Base-by-base conservation (phyloP, 1,140 invertebrate species). In the Panulirus ornatus region DNA sequence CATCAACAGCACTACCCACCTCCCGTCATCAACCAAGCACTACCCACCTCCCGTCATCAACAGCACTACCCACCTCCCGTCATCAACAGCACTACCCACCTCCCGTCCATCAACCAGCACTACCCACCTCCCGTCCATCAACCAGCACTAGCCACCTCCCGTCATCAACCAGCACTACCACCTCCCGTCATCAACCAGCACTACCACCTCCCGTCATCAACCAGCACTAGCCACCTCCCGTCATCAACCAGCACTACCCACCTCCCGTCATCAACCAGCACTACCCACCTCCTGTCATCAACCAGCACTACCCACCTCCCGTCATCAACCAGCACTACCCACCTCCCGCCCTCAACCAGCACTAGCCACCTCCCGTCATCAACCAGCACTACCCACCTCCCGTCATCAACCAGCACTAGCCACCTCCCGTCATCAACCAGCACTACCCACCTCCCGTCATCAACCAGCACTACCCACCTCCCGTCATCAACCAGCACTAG, bases 341-440 rank as follows among this genome's bases (percentile, higher is more conserved):
- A 5, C 3, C n/a, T 22, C 70, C 19, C n/a, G n/a, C n/a, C n/a
- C n/a, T n/a, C n/a, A n/a, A n/a, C n/a, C n/a, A n/a, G n/a, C n/a
- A n/a, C n/a, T n/a, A n/a, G n/a, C n/a, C n/a, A 30, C 47, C 38
- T 82, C 84, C 79, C 88, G 78, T 47, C 19, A 30, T 47, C 8
- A 47, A 8, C 16, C 44, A 47, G 0, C 19, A 0, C 16, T 22
- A 58, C 11, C 19, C 30, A 14, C 30, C 30, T 6, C 9, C 19
- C 14, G 8, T 8, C n/a, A 8, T 16, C 30, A 6, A 40, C 38
- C 38, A 30, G 3, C 30, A 40, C 30, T 14, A 14, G 14, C 30
- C 30, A 0, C 6, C 19, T 34, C 11, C 6, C 19, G 2, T 14
- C n/a, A 2, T 34, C 70, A 73, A 8, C 70, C 30, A 34, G 9